Evolutionary conservation across 30 jellyfish, hydroid and myxozoan genomes (phyloP), one percentile per base, ranked within the genome.

Genomic region (Catostylus mosaicus): DNA sequence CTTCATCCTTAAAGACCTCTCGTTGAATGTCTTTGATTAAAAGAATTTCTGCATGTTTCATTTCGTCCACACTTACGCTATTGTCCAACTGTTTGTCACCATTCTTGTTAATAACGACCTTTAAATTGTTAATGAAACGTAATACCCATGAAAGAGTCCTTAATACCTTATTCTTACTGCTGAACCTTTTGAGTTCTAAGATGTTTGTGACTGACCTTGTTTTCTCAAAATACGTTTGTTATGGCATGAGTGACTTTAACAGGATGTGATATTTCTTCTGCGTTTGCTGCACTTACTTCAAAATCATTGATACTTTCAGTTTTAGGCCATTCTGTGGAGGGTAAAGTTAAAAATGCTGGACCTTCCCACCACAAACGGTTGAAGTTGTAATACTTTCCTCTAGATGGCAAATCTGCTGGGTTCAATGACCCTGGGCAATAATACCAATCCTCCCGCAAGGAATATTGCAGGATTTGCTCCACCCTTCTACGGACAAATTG

Each of bases 321-420:
- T n/a, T n/a, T n/a, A n/a, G n/a, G n/a, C n/a, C n/a, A n/a, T n/a
- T n/a, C n/a, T n/a, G n/a, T n/a, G n/a, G n/a, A n/a, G n/a, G n/a
- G n/a, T n/a, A n/a, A n/a, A n/a, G n/a, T n/a, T n/a, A n/a, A n/a
- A n/a, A n/a, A n/a, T 35, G 33, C 31, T 7, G 88, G 78, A 11
- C 88, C 68, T 37, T 77, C 78, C 78, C 79, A 77, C 81, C 88
- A 77, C 67, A 77, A 77, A 31, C 31, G 56, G 63, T 22, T 31
- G 30, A n/a, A 6, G n/a, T 57, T 16, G 3, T 30, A 22, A 57
- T 48, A 77, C 26, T 57, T 77, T 4, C 88, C 79, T 3, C 78
- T 47, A 29, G 88, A 77, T 3, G 88, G 88, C 10, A 33, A 29
- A 46, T 70, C 82, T 5, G 82, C 82, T 0, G 82, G 82, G 36